phyloP scores from a whole-genome alignment of 2,888 invertebrate species.

The Tenthredo distinguenda region DNA sequence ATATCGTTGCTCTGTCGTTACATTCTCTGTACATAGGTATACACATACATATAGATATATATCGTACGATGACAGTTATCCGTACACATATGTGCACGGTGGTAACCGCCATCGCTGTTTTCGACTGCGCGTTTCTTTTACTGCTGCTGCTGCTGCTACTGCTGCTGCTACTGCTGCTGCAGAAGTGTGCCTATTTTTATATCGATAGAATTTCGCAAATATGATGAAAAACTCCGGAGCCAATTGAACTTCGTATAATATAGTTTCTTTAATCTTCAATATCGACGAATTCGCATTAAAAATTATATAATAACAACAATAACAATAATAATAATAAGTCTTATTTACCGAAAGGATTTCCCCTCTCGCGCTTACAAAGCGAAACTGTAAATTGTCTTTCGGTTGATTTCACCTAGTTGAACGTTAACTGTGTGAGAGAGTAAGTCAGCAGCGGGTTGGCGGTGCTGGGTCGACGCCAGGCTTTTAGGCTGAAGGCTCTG shows the following conservation, averaged over 20 bases:
- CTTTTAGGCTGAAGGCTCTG: not conserved
- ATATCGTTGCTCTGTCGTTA: constrained; percentile 30
- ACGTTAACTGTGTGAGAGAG: not conserved
- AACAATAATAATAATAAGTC: not conserved
- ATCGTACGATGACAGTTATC: constrained; percentile 38
- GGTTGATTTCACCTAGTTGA: constrained; percentile 29
- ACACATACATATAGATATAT: not conserved
- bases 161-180: not conserved
- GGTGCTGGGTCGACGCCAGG: constrained; percentile 37
- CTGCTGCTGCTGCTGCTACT: not conserved
- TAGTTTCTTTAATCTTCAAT: not conserved
- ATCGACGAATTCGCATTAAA: not conserved
- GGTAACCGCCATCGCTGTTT: not conserved
- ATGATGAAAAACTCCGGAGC: not conserved
- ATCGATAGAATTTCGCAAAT: not conserved
- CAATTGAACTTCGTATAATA: not conserved
- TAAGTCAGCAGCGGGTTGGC: constrained; percentile 18
- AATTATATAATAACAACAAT: not conserved
- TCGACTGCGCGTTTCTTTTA: not conserved
- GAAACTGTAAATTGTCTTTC: constrained; percentile 29
- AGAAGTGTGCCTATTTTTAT: constrained; percentile 13
- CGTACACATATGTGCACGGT: not conserved
- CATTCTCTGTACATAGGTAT: constrained; percentile 7
- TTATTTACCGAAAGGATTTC: not conserved
- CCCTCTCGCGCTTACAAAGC: not conserved